Evolutionary conservation across 2,888 invertebrate species (phyloP).

Genomic region (Mycalesis mineus): DNA sequence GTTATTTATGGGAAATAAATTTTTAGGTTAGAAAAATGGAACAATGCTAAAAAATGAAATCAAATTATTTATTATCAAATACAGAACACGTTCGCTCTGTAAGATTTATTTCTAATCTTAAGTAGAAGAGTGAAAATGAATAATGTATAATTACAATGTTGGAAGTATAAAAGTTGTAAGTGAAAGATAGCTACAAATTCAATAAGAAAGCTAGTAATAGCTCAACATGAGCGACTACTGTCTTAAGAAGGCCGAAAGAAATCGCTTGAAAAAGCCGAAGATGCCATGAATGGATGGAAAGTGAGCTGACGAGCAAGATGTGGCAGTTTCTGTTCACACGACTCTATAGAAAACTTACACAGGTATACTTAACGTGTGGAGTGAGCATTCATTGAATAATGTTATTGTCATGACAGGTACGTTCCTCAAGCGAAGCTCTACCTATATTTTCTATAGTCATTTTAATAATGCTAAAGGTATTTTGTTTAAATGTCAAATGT

Average conservation of each 20-base stretch:
- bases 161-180: slow-evolving; percentile 22
- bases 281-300: slow-evolving; percentile 76
- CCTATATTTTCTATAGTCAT: neutral
- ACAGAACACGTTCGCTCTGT: too few species aligned
- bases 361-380: slow-evolving; percentile 13
- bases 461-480: too few species aligned
- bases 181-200: slow-evolving; percentile 36
- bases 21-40: too few species aligned
- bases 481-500: too few species aligned
- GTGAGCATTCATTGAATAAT: slow-evolving; percentile 20
- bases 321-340: slow-evolving; percentile 72
- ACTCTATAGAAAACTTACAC: slow-evolving; percentile 36
- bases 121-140: neutral
- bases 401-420: slow-evolving; percentile 13
- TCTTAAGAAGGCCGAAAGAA: slow-evolving; percentile 65
- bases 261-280: slow-evolving; percentile 70
- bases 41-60: too few species aligned
- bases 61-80: too few species aligned
- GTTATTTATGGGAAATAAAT: too few species aligned
- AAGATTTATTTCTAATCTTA: too few species aligned
- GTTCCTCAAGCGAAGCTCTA: neutral
- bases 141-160: slow-evolving; percentile 3
- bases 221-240: slow-evolving; percentile 43
- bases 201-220: slow-evolving; percentile 65
- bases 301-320: slow-evolving; percentile 62